A percentile compares a stretch with the other conserved stretches of the same genome.
phyloP scores from a whole-genome alignment of 2,888 invertebrate genomes.

The Spodoptera littoralis region DNA sequence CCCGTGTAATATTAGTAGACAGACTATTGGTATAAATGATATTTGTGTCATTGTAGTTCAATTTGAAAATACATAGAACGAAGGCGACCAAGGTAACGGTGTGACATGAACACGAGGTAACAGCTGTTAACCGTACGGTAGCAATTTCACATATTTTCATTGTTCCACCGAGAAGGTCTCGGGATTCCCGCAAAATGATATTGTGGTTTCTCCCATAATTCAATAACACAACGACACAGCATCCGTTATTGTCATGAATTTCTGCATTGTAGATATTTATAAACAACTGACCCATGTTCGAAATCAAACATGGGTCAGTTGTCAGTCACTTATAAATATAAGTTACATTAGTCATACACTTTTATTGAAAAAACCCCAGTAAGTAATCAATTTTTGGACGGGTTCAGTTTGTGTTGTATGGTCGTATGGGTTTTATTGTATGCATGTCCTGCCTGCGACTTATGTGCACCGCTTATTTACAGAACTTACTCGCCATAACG shows the following conservation, averaged over 20 bases:
- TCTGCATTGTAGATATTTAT: slow-evolving; percentile 19
- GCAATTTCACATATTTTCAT: slow-evolving; percentile 33
- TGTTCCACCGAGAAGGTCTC: slow-evolving; percentile 16
- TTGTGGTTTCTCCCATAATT: slow-evolving; percentile 37
- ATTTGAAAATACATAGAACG: neutral
- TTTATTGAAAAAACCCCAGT: too few species aligned
- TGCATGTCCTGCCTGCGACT: neutral
- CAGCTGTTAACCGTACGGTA: slow-evolving; percentile 7
- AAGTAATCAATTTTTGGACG: neutral
- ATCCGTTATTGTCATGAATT: slow-evolving; percentile 19
- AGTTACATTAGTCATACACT: too few species aligned
- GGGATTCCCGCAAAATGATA: slow-evolving; percentile 28
- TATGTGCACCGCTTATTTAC: slow-evolving; percentile 21
- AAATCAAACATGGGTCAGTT: too few species aligned
- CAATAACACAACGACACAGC: slow-evolving; percentile 15
- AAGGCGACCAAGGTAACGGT: slow-evolving; percentile 4
- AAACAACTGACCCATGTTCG: neutral
- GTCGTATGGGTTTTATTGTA: neutral
- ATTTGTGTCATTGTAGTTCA: too few species aligned
- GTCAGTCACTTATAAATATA: too few species aligned
- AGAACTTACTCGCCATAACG: slow-evolving; percentile 25
- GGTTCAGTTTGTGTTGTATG: slow-evolving; percentile 9
- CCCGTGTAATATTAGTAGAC: too few species aligned
- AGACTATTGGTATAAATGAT: too few species aligned
- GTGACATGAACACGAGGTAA: neutral